A percentile compares a stretch with the other conserved stretches of the same genome.
Evolutionary conservation across 2,797 vertebrate genomes (phyloP).

Genomic region (Phrynocephalus vlangalii): DNA sequence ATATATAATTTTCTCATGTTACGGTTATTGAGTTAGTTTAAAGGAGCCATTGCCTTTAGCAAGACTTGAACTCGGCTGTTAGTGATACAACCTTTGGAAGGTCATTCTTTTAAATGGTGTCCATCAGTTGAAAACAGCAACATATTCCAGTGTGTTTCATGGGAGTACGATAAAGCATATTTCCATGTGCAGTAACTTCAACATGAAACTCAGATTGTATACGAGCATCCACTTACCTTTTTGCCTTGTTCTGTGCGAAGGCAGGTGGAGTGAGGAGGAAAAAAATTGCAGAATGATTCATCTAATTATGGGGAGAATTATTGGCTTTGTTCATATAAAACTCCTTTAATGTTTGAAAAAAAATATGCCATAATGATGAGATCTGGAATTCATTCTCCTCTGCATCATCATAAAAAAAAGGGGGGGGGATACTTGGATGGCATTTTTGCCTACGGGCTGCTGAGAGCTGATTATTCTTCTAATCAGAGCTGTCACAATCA

Average conservation of each 20-base stretch:
- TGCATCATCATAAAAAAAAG: constrained; percentile 48
- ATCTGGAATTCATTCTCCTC: constrained; percentile 64
- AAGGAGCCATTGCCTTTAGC: too few species aligned
- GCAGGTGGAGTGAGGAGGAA: constrained; percentile 46
- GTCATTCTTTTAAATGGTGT: too few species aligned
- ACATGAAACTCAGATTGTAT: neutral
- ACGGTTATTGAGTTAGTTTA: too few species aligned
- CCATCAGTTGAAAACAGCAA: too few species aligned
- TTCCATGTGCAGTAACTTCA: constrained; percentile 4
- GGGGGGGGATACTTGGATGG: constrained; percentile 23
- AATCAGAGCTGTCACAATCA: constrained; percentile 78
- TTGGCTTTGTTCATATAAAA: constrained; percentile 57
- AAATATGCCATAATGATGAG: constrained; percentile 61
- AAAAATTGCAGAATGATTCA: constrained; percentile 50
- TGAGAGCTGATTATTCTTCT: constrained; percentile 78
- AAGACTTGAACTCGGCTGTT: too few species aligned
- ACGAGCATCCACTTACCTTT: constrained; percentile 33
- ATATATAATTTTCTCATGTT: neutral
- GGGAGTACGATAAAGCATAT: neutral
- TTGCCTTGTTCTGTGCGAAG: constrained; percentile 44
- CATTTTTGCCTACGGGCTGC: constrained; percentile 74
- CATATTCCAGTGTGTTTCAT: neutral
- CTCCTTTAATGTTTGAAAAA: constrained; percentile 65
- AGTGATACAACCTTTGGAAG: too few species aligned
- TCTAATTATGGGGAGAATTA: constrained; percentile 58